Evolutionary conservation across 2,888 invertebrate species (phyloP), one percentile per base, ranked within the genome.

Genomic region (Muschampia plurimacula): DNA sequence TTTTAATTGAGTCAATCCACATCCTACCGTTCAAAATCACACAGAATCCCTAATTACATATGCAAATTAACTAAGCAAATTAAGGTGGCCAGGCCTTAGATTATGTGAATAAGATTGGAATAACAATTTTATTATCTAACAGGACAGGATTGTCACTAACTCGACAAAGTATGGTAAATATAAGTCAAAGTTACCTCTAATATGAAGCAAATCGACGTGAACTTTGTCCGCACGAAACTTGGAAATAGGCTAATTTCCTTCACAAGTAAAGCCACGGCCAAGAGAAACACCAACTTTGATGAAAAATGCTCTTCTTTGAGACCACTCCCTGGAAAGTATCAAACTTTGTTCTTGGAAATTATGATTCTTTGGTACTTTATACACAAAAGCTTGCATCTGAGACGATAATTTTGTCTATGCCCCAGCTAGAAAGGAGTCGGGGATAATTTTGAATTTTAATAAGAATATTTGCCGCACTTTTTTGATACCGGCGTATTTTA

Each of bases 211-310:
- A 28, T 83, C 7, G n/a, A 74, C 68, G 41, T 77, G 79, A 72
- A 67, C 60, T 72, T 67, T 2, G 60, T 39, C 41, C 72, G 52
- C 0, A 81, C 2, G 0, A 70, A 10, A 0, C 10, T 39, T 1
- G 87, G 86, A 13, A 85, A 67, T 0, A 86, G 4, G 4, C 80
- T 72, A 0, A 87, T 36, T 59, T 80, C 76, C 41, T 80, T 81
- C 60, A 89, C 62, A 0, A 89, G 0, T 15, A 90, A 66, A 71
- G 86, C 84, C 0, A 81, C 67, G 6, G 83, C 81, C 8, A 87
- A 13, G 2, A 89, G 72, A 52, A 77, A 86, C 0, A 89, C 85
- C 2, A 90, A 68, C 62, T 84, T 86, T 0, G 87, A 82, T 0
- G 84, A 74, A 6, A 86, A 82, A 70, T 83, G 81, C 15, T 83